Percentiles rank a stretch among this genome's conserved stretches.
Evolutionary conservation across 2,888 invertebrate species (phyloP).

Genomic region (Cheilosia vulpina): DNA sequence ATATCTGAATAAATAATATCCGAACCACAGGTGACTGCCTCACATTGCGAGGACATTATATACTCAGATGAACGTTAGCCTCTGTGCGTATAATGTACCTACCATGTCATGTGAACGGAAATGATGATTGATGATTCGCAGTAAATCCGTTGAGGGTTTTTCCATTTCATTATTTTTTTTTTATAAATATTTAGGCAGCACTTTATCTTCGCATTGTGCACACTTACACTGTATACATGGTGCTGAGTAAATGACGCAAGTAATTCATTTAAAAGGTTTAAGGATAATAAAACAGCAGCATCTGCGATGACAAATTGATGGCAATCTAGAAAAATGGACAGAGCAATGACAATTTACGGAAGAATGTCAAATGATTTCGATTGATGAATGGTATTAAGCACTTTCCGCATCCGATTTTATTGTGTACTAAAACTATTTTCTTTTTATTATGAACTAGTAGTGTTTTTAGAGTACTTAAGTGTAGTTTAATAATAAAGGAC

Average conservation of each 20-base stretch:
- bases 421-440: too few relatives aligned
- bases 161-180: neutral
- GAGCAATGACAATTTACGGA: neutral
- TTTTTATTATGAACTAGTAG: too few relatives aligned
- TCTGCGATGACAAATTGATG: neutral
- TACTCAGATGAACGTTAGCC: neutral
- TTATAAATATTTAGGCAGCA: neutral
- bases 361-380: neutral
- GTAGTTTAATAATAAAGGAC: too few relatives aligned
- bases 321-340: neutral
- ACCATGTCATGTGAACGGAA: neutral
- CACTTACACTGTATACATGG: neutral
- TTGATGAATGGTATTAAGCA: neutral
- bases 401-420: too few relatives aligned
- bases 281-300: neutral
- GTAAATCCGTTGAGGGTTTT: neutral
- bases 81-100: neutral
- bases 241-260: neutral
- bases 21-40: neutral
- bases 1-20: neutral
- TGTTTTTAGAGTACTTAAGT: too few relatives aligned
- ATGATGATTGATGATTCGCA: constrained; percentile 7
- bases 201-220: neutral
- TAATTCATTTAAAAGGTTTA: constrained; percentile 6
- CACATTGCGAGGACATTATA: constrained; percentile 1